Evolutionary conservation across 2,888 invertebrate genomes (phyloP).

Genomic region (Pyrgus malvae): DNA sequence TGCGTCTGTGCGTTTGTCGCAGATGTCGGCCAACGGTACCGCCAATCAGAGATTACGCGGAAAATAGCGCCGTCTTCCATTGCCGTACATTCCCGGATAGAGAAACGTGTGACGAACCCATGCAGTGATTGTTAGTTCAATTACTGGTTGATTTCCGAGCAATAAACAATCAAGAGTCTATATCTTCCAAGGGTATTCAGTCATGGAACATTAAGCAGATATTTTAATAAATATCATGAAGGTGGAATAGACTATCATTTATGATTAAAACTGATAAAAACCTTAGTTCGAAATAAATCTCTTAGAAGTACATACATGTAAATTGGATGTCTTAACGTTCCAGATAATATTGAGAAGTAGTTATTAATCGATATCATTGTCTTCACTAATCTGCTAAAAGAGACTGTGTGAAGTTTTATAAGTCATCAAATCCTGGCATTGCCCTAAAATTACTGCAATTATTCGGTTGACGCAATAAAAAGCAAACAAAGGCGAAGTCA

Average conservation of each 20-base stretch:
- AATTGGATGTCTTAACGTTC: no score
- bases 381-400: neutral
- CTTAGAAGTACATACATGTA: no score
- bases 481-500: conserved; percentile 20
- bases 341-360: no score
- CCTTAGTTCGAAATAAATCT: no score
- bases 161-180: neutral
- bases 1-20: conserved; percentile 26
- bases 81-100: conserved; percentile 47
- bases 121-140: neutral
- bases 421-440: neutral
- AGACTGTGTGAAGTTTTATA: neutral
- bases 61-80: conserved; percentile 54
- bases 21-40: conserved; percentile 58
- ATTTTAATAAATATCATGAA: no score
- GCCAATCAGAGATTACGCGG: conserved; percentile 61
- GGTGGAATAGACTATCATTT: no score
- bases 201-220: no score
- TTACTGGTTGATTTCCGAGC: neutral
- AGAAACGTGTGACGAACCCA: conserved; percentile 40
- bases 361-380: neutral
- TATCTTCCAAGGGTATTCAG: no score
- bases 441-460: conserved; percentile 15
- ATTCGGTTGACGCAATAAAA: conserved; percentile 22
- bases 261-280: no score